Percentiles rank a stretch among this genome's conserved stretches.
Conservation (phyloP, 1,140 invertebrate species). For the Papilio xuthus region DNA sequence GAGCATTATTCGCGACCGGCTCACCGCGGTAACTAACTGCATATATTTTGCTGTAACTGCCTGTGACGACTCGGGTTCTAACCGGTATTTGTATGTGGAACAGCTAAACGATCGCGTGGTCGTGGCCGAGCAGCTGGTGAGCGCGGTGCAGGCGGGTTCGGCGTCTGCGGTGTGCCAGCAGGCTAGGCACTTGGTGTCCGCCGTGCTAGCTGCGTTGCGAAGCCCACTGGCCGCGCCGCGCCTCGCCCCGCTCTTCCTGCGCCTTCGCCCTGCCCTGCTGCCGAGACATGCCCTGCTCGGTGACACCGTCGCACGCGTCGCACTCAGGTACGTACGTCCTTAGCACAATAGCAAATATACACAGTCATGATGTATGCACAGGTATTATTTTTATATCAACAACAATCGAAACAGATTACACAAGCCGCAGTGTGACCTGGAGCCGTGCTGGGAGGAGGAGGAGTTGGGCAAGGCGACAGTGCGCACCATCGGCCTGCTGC, state of each 20-base stretch:
- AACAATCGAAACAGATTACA: conserved; percentile 73
- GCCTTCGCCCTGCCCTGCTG: conserved; percentile 78
- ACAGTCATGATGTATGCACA: not conserved
- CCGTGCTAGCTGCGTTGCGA: conserved; percentile 84
- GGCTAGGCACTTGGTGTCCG: conserved; percentile 84
- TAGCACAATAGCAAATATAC: not conserved
- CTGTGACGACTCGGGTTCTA: not conserved
- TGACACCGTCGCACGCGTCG: conserved; percentile 75
- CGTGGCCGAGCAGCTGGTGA: conserved; percentile 84
- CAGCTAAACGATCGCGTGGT: conserved; percentile 85
- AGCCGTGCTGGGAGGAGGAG: conserved; percentile 90
- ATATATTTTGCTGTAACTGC: not conserved
- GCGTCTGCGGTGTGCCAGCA: conserved; percentile 83
- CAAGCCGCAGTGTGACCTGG: conserved; percentile 90
- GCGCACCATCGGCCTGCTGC: conserved; percentile 84
- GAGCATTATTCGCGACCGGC: conserved; percentile 85
- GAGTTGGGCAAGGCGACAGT: conserved; percentile 83
- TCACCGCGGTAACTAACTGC: conserved; percentile 82
- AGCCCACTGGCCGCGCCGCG: conserved; percentile 87
- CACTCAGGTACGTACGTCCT: conserved; percentile 59
- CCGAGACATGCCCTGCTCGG: conserved; percentile 79
- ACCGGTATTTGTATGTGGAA: conserved; percentile 38
- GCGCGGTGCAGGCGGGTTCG: conserved; percentile 84
- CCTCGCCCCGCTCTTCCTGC: conserved; percentile 84
- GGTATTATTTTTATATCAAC: too few species aligned